phyloP scores from a whole-genome alignment of 2,888 invertebrate genomes.

The Lasioglossum calceatum region DNA sequence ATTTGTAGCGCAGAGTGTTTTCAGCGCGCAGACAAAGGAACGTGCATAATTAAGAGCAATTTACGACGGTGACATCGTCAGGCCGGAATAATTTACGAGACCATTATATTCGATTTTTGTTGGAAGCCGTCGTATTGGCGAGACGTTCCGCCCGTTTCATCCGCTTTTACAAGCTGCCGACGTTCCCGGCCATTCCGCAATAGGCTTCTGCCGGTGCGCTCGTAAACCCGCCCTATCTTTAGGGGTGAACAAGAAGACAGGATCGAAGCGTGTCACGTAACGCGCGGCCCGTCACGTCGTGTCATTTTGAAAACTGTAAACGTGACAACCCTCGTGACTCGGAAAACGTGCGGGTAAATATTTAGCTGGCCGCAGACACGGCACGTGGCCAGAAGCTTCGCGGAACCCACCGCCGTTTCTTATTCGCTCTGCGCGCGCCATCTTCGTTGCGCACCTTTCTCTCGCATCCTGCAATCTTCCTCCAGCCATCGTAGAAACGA shows the following conservation, averaged over 20 bases:
- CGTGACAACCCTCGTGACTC: slow-evolving; percentile 37
- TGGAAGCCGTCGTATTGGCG: slow-evolving; percentile 42
- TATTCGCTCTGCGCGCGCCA: not conserved
- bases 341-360: slow-evolving; percentile 52
- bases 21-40: slow-evolving; percentile 17
- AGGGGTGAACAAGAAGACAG: slow-evolving; percentile 13
- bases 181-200: slow-evolving; percentile 27
- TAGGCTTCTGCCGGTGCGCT: slow-evolving; percentile 31
- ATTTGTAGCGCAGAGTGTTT: not conserved
- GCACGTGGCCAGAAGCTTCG: slow-evolving; percentile 24
- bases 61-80: slow-evolving; percentile 63
- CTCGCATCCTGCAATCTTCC: not conserved
- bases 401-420: slow-evolving; percentile 29
- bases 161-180: slow-evolving; percentile 70
- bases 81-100: slow-evolving; percentile 74
- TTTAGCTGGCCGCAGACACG: slow-evolving; percentile 44
- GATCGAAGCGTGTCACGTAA: slow-evolving; percentile 55
- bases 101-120: slow-evolving; percentile 74
- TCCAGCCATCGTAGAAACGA: not conserved
- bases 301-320: slow-evolving; percentile 46
- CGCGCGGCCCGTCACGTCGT: slow-evolving; percentile 42
- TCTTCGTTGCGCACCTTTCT: no score
- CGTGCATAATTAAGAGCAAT: slow-evolving; percentile 54
- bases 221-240: slow-evolving; percentile 44
- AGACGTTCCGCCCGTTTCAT: slow-evolving; percentile 26